Base-by-base conservation (phyloP, 1,140 invertebrate genomes). In the Oreohelix idahoensis region DNA sequence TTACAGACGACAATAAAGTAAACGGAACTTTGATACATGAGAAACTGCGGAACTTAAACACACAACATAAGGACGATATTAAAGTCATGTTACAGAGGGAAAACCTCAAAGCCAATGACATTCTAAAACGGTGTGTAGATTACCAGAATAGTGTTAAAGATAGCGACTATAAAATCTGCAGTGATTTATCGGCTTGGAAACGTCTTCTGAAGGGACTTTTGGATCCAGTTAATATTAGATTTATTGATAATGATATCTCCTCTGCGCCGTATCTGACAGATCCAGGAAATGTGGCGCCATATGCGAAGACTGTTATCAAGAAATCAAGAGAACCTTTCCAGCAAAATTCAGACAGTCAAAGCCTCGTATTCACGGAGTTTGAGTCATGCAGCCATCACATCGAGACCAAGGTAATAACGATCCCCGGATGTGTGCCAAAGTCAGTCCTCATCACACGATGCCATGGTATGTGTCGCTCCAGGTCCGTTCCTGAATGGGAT, bases 381-480 rank as follows among this genome's bases (percentile, higher is more conserved):
- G 45, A 17, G 26, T 58, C 53, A 36, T 77, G 75, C 75, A 51
- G 45, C 2, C 75, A 77, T 32, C 45, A 29, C 23, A 35, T 77
- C 17, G 75, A 77, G 75, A 77, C 75, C 23, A 77, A 5, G 45
- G 10, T 53, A 26, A 53, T 79, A 36, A 42, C 36, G 4, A 8
- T 81, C 13, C 63, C 79, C 0, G 81, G 81, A 0, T 83, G 81
- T 66, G 38, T 66, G 1, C 51, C 81, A 0, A 69, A 58, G n/a
- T 45, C 36, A 29, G 39, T 83, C 20, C 20, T 76, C n/a, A 69
- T 51, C 38, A 77, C 49, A 26, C 11, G 20, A 5, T 83, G 81
- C n/a, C 74, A 58, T 11, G 81, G 81, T 26, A 29, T 20, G 0
- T 83, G 81, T 36, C 73, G 49, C 23, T 83, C 81, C 10, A 39